Percentiles rank a stretch among this genome's conserved stretches.
phyloP scores from a whole-genome alignment of 1,140 invertebrate species.

The Drosophila nasuta region DNA sequence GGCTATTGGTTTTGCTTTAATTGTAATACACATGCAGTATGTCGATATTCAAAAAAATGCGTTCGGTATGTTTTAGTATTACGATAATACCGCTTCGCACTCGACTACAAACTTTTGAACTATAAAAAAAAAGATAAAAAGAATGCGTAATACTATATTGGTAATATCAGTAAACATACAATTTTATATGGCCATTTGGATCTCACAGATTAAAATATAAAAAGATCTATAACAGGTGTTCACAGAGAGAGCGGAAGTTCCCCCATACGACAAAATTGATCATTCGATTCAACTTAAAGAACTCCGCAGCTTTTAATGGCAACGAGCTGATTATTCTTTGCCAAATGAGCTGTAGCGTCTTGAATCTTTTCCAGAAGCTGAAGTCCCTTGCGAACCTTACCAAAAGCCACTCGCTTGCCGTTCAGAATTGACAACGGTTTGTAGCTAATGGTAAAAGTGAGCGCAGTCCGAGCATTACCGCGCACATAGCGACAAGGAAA shows the following conservation, averaged over 20 bases:
- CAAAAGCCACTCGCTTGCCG: conserved; percentile 71
- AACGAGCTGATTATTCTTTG: conserved; percentile 42
- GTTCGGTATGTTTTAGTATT: too few species aligned
- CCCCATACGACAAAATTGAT: conserved; percentile 7
- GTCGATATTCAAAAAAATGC: too few species aligned
- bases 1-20: too few species aligned
- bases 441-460: conserved; percentile 74
- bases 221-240: neutral
- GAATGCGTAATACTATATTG: neutral
- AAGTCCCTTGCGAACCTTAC: conserved; percentile 67
- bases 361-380: conserved; percentile 60
- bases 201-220: conserved; percentile 11
- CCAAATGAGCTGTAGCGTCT: conserved; percentile 54
- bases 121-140: neutral
- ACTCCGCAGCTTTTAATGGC: conserved; percentile 55
- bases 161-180: conserved; percentile 11
- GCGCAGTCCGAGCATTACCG: conserved; percentile 26
- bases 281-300: conserved; percentile 13
- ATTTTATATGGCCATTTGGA: conserved; percentile 23
- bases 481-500: conserved; percentile 71
- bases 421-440: conserved; percentile 69
- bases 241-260: neutral
- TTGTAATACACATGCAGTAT: too few species aligned
- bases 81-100: too few species aligned
- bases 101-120: too few species aligned